Conservation (phyloP, 2,888 invertebrate genomes). For the Chrysolina haemoptera region DNA sequence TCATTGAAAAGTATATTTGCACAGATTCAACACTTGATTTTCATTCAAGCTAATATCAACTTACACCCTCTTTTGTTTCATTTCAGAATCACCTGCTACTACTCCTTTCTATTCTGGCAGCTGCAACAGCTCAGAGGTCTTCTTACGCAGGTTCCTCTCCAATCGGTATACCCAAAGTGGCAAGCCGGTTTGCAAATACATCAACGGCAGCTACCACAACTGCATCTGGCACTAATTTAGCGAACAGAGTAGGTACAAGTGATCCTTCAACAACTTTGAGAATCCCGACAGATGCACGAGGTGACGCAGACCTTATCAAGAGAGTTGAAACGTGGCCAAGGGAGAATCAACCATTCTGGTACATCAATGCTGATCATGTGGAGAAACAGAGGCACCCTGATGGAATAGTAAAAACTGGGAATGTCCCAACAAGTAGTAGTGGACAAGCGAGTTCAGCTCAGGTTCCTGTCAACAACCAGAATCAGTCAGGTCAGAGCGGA, state of each 20-base stretch:
- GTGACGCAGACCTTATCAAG: slow-evolving; percentile 76
- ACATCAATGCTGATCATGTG: slow-evolving; percentile 78
- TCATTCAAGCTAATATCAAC: too few species aligned
- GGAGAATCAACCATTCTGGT: slow-evolving; percentile 83
- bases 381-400: slow-evolving; percentile 65
- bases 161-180: slow-evolving; percentile 75
- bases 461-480: slow-evolving; percentile 2
- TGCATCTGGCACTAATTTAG: neutral
- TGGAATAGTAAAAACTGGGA: neutral
- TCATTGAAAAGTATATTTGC: too few species aligned
- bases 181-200: slow-evolving; percentile 53
- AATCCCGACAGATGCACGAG: slow-evolving; percentile 74
- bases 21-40: too few species aligned
- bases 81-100: slow-evolving; percentile 28
- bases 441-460: too few species aligned
- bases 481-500: neutral
- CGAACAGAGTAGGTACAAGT: slow-evolving; percentile 73
- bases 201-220: neutral
- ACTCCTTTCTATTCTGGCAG: slow-evolving; percentile 28
- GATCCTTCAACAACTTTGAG: slow-evolving; percentile 68
- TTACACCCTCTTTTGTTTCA: slow-evolving; percentile 1
- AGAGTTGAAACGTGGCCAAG: slow-evolving; percentile 76
- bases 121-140: slow-evolving; percentile 74
- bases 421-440: neutral
- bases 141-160: slow-evolving; percentile 76